These are phyloP conservation scores for Busseola fusca DNA, from an alignment of 2,888 invertebrate genomes.

Conservation along the genomic window DNA sequence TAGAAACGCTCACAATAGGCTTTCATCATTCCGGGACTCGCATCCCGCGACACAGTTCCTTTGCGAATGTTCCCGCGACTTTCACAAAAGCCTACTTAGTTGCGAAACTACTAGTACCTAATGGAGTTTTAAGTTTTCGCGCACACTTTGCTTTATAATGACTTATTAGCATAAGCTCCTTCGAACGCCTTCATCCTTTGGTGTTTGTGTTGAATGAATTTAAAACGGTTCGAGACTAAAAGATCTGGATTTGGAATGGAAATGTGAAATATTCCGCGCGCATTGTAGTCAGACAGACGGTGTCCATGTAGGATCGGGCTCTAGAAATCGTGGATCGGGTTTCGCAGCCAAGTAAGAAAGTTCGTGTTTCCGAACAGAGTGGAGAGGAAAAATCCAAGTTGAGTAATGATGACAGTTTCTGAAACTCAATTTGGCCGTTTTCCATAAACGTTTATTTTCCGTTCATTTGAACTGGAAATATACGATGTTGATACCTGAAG, in stretches of 20 bases:
- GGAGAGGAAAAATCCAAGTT: constrained; percentile 53
- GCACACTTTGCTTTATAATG: constrained; percentile 58
- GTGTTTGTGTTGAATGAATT: constrained; percentile 54
- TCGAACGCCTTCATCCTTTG: constrained; percentile 29
- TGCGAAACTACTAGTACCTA: constrained; percentile 47
- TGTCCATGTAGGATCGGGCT: neutral
- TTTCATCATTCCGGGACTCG: constrained; percentile 41
- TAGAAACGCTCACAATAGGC: constrained; percentile 39
- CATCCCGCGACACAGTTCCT: constrained; percentile 52
- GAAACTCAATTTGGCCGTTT: constrained; percentile 58
- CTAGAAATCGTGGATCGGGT: neutral
- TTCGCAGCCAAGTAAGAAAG: constrained; percentile 21
- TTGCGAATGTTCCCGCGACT: constrained; percentile 52
- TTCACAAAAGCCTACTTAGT: constrained; percentile 55
- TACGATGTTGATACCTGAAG: constrained; percentile 45
- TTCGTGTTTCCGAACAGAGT: constrained; percentile 28
- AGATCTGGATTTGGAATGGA: constrained; percentile 40
- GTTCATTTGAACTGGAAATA: constrained; percentile 39
- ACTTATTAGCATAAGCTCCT: constrained; percentile 58
- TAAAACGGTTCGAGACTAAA: constrained; percentile 44
- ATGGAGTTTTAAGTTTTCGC: constrained; percentile 57
- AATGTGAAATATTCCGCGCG: constrained; percentile 23
- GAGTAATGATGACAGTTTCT: constrained; percentile 58
- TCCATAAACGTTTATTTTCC: constrained; percentile 57
- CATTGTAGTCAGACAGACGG: constrained; percentile 8